A percentile compares a stretch with the other conserved stretches of the same genome.
These are phyloP conservation scores for Cryptosula pallasiana DNA, from an alignment of 2,888 invertebrate species.

Conservation along the genomic window DNA sequence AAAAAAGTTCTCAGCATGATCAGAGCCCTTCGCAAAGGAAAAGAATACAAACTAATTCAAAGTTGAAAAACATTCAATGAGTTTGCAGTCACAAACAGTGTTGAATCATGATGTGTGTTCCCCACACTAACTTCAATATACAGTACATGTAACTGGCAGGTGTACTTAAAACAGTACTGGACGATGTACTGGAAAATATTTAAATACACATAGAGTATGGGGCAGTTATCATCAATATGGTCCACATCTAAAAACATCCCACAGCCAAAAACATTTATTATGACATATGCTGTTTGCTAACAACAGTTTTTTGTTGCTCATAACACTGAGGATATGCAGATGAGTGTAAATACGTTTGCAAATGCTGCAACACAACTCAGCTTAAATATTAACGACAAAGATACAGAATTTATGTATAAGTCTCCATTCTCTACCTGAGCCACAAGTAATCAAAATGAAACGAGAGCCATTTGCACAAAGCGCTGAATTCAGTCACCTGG, in stretches of 20 bases:
- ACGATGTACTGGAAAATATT: too few relatives aligned
- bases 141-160: too few relatives aligned
- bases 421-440: background rate
- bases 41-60: too few relatives aligned
- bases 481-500: background rate
- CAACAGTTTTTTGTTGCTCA: background rate
- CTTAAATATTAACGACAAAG: background rate
- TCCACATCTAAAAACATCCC: background rate
- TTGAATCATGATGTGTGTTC: too few relatives aligned
- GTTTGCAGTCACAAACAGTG: too few relatives aligned
- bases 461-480: background rate
- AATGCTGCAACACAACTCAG: background rate
- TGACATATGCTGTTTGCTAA: slow-evolving; percentile 1
- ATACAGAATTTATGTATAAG: slow-evolving; percentile 8
- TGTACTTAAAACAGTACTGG: too few relatives aligned
- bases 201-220: background rate
- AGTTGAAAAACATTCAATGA: too few relatives aligned
- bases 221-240: background rate
- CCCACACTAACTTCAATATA: too few relatives aligned
- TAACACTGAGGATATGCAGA: background rate
- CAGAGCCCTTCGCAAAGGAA: too few relatives aligned
- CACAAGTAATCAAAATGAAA: background rate
- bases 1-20: too few relatives aligned
- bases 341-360: background rate
- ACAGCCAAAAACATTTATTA: background rate